Evolutionary conservation across 2,888 invertebrate species (phyloP).

Genomic region (Elegia similella): DNA sequence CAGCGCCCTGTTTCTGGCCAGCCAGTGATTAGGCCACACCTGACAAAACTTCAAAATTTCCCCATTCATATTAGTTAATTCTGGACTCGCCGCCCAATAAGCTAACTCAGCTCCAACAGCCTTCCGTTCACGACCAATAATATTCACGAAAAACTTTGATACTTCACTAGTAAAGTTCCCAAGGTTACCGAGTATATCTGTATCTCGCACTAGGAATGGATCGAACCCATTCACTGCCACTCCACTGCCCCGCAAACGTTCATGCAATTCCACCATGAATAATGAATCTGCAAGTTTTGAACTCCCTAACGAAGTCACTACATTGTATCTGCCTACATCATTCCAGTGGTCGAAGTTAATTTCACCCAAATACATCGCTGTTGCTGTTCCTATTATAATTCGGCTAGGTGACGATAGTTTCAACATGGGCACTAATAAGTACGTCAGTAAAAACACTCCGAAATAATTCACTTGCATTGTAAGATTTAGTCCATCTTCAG

Average conservation of each 20-base stretch:
- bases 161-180: conserved; percentile 39
- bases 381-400: conserved; percentile 84
- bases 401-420: conserved; percentile 81
- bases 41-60: conserved; percentile 59
- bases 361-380: conserved; percentile 76
- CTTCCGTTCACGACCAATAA: conserved; percentile 58
- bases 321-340: conserved; percentile 52
- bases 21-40: conserved; percentile 57
- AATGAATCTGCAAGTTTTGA: conserved; percentile 84
- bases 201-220: conserved; percentile 62
- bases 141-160: conserved; percentile 45
- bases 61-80: conserved; percentile 50
- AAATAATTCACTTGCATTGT: conserved; percentile 88
- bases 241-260: conserved; percentile 73
- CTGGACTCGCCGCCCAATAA: conserved; percentile 54
- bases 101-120: conserved; percentile 59
- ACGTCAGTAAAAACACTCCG: conserved; percentile 87
- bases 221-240: conserved; percentile 86
- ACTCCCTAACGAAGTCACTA: conserved; percentile 49
- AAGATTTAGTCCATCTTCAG: conserved; percentile 84
- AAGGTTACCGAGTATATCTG: conserved; percentile 50
- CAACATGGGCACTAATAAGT: conserved; percentile 80
- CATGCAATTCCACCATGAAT: conserved; percentile 82
- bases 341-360: conserved; percentile 48
- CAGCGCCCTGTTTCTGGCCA: conserved; percentile 41